Evolutionary conservation across 2,888 invertebrate genomes (phyloP).

Genomic region (Drosophila birchii): DNA sequence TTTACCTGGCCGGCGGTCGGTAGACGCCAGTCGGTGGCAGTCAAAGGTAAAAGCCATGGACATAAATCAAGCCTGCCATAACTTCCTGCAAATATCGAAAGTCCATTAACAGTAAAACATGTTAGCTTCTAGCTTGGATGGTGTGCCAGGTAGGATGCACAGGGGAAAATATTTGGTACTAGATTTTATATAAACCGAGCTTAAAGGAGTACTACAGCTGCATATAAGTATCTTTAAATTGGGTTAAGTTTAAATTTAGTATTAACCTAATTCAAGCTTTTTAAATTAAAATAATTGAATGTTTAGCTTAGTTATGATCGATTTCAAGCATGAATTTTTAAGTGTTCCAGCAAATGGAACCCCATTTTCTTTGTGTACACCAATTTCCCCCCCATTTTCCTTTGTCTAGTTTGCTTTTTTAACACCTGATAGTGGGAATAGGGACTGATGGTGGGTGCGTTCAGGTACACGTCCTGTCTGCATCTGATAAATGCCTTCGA

Average conservation of each 20-base stretch:
- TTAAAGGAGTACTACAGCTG: neutral
- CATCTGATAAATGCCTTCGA: conserved; percentile 75
- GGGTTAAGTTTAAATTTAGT: no score
- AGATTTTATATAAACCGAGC: neutral
- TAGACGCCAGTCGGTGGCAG: neutral
- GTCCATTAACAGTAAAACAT: conserved; percentile 79
- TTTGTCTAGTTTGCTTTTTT: conserved; percentile 44
- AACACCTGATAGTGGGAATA: conserved; percentile 39
- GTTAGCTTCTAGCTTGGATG: conserved; percentile 22
- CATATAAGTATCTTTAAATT: no score
- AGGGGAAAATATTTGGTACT: neutral
- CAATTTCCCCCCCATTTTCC: conserved; percentile 6
- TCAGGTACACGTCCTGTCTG: conserved; percentile 69
- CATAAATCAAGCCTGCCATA: conserved; percentile 77
- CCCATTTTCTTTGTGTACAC: neutral
- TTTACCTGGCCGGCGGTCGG: conserved; percentile 19
- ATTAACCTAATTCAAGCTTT: no score
- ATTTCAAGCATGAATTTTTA: no score
- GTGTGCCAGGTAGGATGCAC: conserved; percentile 6
- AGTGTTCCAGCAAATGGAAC: no score
- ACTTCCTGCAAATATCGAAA: conserved; percentile 77
- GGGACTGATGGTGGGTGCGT: conserved; percentile 46
- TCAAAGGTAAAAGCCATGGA: conserved; percentile 33
- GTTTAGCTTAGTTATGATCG: no score
- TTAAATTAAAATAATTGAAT: no score